Base-by-base conservation (phyloP, 2,888 invertebrate genomes). In the Erpobdella octoculata region DNA sequence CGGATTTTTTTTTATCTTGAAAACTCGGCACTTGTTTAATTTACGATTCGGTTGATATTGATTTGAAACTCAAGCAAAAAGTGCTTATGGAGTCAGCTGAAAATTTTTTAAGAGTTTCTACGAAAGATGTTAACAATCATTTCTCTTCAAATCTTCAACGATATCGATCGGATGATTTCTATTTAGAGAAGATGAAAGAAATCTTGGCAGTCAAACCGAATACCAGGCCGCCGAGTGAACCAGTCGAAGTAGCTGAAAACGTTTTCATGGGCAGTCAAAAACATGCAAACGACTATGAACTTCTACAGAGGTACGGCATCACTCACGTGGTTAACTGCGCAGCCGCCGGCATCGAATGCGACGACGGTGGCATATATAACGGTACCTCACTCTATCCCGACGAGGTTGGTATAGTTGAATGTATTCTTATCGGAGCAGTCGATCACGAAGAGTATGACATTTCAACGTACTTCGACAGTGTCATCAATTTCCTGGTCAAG, bases 281-380 rank as follows among this genome's bases (percentile, higher is more conserved):
- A 21, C 76, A 77, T 48, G 77, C 77, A 18, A 76, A 77, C 38
- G 74, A 76, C 71, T 31, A 69, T 48, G 59, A 28, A 2, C 58
- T 69, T 18, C 70, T 77, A 62, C 70, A 59, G 37, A 66, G 73
- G 2, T 46, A 73, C n/a, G 75, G 74, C 21, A 76, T 77, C 41
- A 76, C 76, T 36, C 76, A 76, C 66, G 76, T 77, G 28, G 68
- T 77, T 37, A 76, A 76, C 75, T 73, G 74, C 58, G 75, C 76
- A 12, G 64, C 71, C 18, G 53, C 74, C 12, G 66, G 74, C 1
- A 65, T 62, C 37, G 74, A 74, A 70, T 53, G 72, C 41, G n/a
- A 35, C 12, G 58, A 69, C 33, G 31, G 36, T 12, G 28, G 58
- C 18, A 8, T 69, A 12, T 28, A 59, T 25, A 62, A 62, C 9